These are phyloP conservation scores for Garrulus glandarius DNA, from an alignment of 2,797 vertebrate species.

Conservation along the genomic window DNA sequence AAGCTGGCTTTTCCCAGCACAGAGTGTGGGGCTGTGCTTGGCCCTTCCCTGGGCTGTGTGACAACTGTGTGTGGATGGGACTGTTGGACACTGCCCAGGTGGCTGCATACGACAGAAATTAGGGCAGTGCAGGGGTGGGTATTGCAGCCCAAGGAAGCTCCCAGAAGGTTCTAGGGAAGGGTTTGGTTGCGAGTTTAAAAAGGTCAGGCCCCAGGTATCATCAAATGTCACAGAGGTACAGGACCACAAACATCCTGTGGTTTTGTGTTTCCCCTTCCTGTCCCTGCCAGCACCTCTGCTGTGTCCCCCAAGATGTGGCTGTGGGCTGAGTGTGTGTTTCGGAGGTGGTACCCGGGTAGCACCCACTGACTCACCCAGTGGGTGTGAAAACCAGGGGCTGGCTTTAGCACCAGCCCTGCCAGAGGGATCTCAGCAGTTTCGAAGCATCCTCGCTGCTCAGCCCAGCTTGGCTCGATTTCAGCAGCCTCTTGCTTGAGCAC, in stretches of 20 bases:
- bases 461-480: background rate
- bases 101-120: background rate
- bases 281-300: background rate
- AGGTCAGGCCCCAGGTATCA: background rate
- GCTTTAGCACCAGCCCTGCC: background rate
- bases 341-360: background rate
- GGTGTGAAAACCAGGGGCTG: background rate
- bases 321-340: background rate
- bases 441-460: background rate
- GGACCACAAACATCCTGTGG: background rate
- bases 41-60: background rate
- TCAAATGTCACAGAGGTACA: background rate
- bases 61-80: rapidly evolving
- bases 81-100: background rate
- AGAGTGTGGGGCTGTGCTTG: background rate
- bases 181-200: background rate
- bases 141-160: background rate
- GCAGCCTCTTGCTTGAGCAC: background rate
- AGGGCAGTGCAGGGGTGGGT: background rate
- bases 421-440: background rate
- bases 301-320: background rate
- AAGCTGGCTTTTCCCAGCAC: background rate
- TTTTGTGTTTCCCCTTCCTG: rapidly evolving
- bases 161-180: background rate
- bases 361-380: background rate